phyloP scores from a whole-genome alignment of 2,888 invertebrate species.

The Strigamia transsilvanica region DNA sequence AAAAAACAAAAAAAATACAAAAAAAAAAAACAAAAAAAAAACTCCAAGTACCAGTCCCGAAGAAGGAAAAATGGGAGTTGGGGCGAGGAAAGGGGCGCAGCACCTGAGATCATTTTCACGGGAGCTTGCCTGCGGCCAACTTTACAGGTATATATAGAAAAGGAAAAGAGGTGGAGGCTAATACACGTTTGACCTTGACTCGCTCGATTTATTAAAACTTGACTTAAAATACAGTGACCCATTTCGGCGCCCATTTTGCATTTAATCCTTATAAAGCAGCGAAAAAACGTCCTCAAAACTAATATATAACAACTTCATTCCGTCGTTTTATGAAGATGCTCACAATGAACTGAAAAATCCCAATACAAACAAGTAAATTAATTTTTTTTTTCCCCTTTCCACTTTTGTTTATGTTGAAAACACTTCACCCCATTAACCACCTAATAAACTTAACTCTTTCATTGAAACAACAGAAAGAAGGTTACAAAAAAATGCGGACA shows the following conservation, averaged over 20 bases:
- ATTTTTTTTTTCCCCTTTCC: background rate
- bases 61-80: conserved; percentile 35
- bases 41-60: conserved; percentile 21
- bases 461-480: conserved; percentile 9
- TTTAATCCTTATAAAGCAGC: background rate
- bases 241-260: background rate
- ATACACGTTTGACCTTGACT: conserved; percentile 5
- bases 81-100: conserved; percentile 31
- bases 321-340: conserved; percentile 15
- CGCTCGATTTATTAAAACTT: conserved; percentile 35
- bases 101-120: conserved; percentile 49
- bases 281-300: conserved; percentile 1
- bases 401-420: background rate
- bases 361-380: background rate
- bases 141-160: conserved; percentile 44
- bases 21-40: conserved; percentile 16
- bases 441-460: background rate
- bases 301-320: no score
- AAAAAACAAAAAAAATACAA: background rate
- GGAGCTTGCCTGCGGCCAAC: conserved; percentile 19
- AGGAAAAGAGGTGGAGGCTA: conserved; percentile 47
- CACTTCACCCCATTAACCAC: background rate
- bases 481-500: background rate
- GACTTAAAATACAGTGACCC: conserved; percentile 28
- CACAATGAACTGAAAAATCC: conserved; percentile 21